Percentiles rank a stretch among this genome's conserved stretches.
phyloP scores from a whole-genome alignment of 2,797 vertebrate species.

The Bovichtus variegatus region DNA sequence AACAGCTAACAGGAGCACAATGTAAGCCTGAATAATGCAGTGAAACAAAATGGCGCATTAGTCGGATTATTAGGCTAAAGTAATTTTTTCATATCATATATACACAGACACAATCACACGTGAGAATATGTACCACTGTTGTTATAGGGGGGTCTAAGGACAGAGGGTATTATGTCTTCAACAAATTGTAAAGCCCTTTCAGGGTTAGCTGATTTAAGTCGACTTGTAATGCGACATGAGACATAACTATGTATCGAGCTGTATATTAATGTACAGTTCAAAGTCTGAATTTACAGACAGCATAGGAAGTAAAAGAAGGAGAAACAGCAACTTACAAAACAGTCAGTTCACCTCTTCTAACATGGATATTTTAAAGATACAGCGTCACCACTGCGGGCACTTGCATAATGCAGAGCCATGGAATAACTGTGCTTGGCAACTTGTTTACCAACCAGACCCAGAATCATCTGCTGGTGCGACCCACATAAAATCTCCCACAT shows the following conservation, averaged over 20 bases:
- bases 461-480: slow-evolving; percentile 45
- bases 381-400: slow-evolving; percentile 5
- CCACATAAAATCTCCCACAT: slow-evolving; percentile 53
- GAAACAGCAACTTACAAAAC: too few relatives aligned
- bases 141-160: background rate
- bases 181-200: background rate
- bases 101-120: too few relatives aligned
- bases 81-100: background rate
- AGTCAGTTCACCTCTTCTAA: background rate
- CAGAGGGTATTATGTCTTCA: background rate
- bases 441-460: slow-evolving; percentile 57
- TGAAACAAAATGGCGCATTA: background rate
- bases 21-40: background rate
- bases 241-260: too few relatives aligned
- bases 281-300: too few relatives aligned
- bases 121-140: background rate
- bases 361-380: slow-evolving; percentile 22
- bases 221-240: background rate
- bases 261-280: too few relatives aligned
- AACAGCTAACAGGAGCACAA: background rate
- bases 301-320: too few relatives aligned
- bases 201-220: background rate
- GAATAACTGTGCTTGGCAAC: slow-evolving; percentile 38
- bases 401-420: slow-evolving; percentile 40
- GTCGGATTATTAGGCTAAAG: background rate